Base-by-base conservation (phyloP, 2,888 invertebrate species). In the Scrobipalpa atriplicella region DNA sequence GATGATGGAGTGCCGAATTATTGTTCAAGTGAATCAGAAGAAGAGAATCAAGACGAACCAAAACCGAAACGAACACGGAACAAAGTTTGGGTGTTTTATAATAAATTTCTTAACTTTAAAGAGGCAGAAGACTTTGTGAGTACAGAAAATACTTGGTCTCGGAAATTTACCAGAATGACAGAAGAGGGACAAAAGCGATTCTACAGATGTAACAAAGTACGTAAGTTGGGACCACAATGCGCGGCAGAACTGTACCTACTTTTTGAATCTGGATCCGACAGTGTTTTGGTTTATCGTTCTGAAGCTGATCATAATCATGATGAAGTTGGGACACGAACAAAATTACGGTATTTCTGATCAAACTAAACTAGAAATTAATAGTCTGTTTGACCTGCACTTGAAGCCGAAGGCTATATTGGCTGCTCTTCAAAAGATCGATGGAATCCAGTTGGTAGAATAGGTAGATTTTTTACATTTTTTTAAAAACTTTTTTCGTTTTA, bases 231-330 rank as follows among this genome's bases (percentile, higher is more conserved):
- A 3, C 67, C 68, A 54, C 72, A 70, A 19, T 71, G 71, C 66
- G 65, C 70, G 61, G 69, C 72, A 43, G 62, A 68, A 56, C 21
- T 71, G 47, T 70, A 71, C 69, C 67, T 71, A 66, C 67, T 71
- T 21, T 47, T 71, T 41, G 21, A 73, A 7, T 62, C 67, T 29
- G 43, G 36, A 56, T 69, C 71, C 39, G 69, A 71, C 62, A 63
- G 51, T 64, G 70, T 73, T 36, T 66, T 71, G 36, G 52, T 70
- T 61, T 73, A 64, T 70, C 65, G 66, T 29, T 70, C 73, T 67
- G 69, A 73, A 63, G 64, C 66, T 65, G 68, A 68, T 64, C 71
- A 72, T 69, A 68, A 72, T 64, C 71, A 71, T 64, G 70, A 70
- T 67, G 58, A 62, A 66, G n/a, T n/a, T n/a, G 63, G 64, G 64